Evolutionary conservation across 2,797 vertebrate genomes (phyloP), one percentile per base, ranked within the genome.

Genomic region (Myiotriccus ornatus): DNA sequence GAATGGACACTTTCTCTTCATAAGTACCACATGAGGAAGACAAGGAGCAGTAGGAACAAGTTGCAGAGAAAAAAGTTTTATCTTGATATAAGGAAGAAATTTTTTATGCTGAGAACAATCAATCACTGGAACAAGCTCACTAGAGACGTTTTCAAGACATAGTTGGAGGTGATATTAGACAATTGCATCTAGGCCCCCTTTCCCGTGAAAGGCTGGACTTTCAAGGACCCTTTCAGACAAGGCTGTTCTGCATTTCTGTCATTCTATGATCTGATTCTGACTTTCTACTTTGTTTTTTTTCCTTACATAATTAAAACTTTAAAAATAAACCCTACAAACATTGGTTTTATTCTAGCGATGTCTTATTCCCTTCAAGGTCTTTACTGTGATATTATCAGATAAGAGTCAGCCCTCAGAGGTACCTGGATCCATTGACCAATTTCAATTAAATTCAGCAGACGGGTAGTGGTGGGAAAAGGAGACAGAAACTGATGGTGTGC

Each of bases 1-100:
- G 12, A 16, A 56, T 0, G 0, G 9, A 18, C 1, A 1, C 6
- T n/a, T 35, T 55, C 19, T 18, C 14, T 49, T 56, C 28, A 25
- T 23, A 10, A 60, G 21, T 7, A 41, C 34, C 14, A 46, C 21
- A 59, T 13, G 23, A 11, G 37, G 28, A 18, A 56, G 27, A 63
- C 43, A 56, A 50, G 59, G 55, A 49, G 19, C 28, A 56, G 23
- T 37, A 22, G 8, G 20, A 15, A 30, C 7, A 37, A 50, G 43
- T 34, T 39, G 20, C 10, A 30, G 17, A 56, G 16, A 20, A 37
- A 70, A 20, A 44, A 8, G 17, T 56, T 83, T 63, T 55, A 14
- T 62, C 49, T 55, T 30, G 7, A 3, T 39, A 27, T 50, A 44
- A 50, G 35, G 37, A 69, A 4, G 2, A 76, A 49, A 22, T n/a